These are phyloP conservation scores for Corvus hawaiiensis DNA, from an alignment of 2,113 vertebrate genomes.

Conservation along the genomic window DNA sequence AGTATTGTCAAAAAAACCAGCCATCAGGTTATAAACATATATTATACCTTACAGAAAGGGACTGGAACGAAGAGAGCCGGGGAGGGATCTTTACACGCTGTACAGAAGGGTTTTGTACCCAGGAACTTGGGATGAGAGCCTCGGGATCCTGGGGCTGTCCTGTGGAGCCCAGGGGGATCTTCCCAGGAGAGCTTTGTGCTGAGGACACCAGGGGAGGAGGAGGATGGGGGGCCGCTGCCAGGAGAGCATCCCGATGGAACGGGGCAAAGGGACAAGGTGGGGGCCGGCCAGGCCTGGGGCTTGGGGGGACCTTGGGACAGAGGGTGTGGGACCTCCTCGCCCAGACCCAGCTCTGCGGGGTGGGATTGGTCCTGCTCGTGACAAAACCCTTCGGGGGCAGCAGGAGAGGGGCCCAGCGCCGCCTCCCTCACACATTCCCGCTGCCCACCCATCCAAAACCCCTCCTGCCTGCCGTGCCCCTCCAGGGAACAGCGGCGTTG, in stretches of 20 bases:
- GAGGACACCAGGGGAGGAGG: not conserved
- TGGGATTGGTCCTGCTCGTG: not conserved
- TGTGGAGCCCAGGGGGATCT: not conserved
- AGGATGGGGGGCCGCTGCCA: not conserved
- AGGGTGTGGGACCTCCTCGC: not conserved
- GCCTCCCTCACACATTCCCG: not conserved
- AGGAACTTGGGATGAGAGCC: not conserved
- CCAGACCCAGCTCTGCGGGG: not conserved
- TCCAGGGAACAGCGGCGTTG: fast-evolving
- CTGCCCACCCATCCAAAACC: not conserved
- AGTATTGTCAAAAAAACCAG: conserved; percentile 35
- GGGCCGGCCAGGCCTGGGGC: not conserved
- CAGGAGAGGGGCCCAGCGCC: not conserved
- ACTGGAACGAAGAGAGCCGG: not conserved
- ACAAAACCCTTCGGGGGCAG: not conserved
- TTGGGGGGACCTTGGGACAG: not conserved
- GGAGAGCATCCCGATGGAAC: not conserved
- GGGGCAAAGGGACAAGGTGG: not conserved
- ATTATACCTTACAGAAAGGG: conserved; percentile 41
- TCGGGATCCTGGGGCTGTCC: not conserved
- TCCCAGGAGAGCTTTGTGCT: not conserved
- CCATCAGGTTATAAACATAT: conserved; percentile 36
- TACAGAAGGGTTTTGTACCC: conserved; percentile 25
- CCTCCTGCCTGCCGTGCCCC: not conserved
- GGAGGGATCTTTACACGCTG: conserved; percentile 2